Conservation (phyloP, 2,113 vertebrate species). For the Datnioides undecimradiatus region DNA sequence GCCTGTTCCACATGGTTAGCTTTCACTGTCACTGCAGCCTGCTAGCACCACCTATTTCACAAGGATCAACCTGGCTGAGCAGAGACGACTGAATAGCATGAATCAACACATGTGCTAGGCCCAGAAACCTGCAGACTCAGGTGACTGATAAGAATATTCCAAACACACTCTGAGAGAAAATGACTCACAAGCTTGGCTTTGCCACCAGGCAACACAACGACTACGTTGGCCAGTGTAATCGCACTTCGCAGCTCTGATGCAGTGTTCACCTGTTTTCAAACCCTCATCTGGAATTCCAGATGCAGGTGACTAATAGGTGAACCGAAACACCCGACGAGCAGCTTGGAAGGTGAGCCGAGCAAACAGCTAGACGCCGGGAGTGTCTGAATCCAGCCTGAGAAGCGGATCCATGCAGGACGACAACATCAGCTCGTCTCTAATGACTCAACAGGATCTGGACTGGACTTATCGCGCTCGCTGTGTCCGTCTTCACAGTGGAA, state of each 20-base stretch:
- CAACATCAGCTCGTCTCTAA: conserved; percentile 35
- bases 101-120: neutral
- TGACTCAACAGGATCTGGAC: conserved; percentile 54
- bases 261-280: neutral
- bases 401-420: conserved; percentile 29
- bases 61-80: neutral
- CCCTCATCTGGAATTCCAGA: neutral
- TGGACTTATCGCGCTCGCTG: conserved; percentile 21
- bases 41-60: neutral
- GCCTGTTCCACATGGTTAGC: neutral
- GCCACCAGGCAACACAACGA: neutral
- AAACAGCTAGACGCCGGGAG: conserved; percentile 37
- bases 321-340: conserved; percentile 30
- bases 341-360: conserved; percentile 38
- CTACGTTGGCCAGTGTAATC: neutral
- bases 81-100: neutral
- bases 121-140: neutral
- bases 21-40: no score
- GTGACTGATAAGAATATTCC: neutral
- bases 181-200: neutral
- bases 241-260: no score
- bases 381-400: conserved; percentile 47
- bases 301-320: neutral
- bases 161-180: neutral
- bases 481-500: conserved; percentile 42